These are phyloP conservation scores for Autographa pulchrina DNA, from an alignment of 2,888 invertebrate genomes.

Conservation along the genomic window DNA sequence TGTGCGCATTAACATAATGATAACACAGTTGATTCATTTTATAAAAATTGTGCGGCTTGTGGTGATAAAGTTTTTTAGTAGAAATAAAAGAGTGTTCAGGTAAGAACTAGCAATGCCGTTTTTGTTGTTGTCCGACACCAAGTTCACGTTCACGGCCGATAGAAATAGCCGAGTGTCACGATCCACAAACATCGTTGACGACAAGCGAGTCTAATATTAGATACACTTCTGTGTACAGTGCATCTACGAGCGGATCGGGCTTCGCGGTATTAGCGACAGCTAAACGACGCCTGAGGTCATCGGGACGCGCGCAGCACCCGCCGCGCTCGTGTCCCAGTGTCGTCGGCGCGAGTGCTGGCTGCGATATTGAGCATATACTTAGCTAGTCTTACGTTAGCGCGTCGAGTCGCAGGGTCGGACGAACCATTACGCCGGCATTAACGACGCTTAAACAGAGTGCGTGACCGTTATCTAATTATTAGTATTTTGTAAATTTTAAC, in stretches of 20 bases:
- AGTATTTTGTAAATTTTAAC: not conserved
- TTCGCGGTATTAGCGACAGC: slow-evolving; percentile 13
- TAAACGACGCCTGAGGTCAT: slow-evolving; percentile 33
- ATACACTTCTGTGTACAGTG: slow-evolving; percentile 9
- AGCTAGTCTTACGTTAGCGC: not conserved
- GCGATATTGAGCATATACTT: not conserved
- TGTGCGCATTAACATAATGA: slow-evolving; percentile 5
- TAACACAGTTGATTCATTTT: not conserved
- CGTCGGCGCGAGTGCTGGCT: not conserved
- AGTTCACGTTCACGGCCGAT: slow-evolving; percentile 70
- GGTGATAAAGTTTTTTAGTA: not conserved
- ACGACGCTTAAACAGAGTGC: not conserved
- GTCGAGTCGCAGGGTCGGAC: not conserved
- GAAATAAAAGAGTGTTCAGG: not conserved
- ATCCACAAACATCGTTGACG: slow-evolving; percentile 34
- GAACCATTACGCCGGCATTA: not conserved
- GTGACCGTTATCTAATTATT: slow-evolving; percentile 10
- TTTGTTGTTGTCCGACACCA: slow-evolving; percentile 51
- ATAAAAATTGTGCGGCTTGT: not conserved
- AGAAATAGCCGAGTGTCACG: slow-evolving; percentile 59
- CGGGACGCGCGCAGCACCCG: slow-evolving; percentile 7
- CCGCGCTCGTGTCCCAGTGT: not conserved
- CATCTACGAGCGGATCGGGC: not conserved
- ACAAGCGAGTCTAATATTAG: slow-evolving; percentile 47
- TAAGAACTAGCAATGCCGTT: not conserved